A percentile compares a stretch with the other conserved stretches of the same genome.
phyloP scores from a whole-genome alignment of 1,140 invertebrate species.

The Drosophila ananassae region DNA sequence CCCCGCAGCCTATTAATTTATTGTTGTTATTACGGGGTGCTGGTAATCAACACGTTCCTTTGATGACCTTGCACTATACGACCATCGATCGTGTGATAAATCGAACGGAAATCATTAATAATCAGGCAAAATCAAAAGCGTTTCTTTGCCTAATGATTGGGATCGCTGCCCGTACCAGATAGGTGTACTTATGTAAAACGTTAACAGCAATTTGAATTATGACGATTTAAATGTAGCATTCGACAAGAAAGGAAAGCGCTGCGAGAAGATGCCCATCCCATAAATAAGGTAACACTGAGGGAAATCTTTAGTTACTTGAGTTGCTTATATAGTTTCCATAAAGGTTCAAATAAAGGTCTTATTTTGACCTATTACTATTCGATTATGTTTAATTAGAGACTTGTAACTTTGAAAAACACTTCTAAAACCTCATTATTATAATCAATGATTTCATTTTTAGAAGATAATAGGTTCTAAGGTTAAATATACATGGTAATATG shows the following conservation, averaged over 20 bases:
- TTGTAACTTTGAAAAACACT: no score
- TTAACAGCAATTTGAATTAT: slow-evolving; percentile 53
- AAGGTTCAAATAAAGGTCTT: no score
- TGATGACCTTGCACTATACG: slow-evolving; percentile 79
- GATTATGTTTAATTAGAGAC: no score
- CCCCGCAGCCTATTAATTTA: slow-evolving; percentile 70
- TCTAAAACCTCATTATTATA: no score
- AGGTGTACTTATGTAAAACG: slow-evolving; percentile 44
- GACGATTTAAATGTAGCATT: slow-evolving; percentile 58
- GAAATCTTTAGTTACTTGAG: background rate
- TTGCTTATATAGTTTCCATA: no score
- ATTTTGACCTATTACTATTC: background rate
- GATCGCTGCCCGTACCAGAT: slow-evolving; percentile 35
- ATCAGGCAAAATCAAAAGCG: slow-evolving; percentile 67
- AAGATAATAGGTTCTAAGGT: no score
- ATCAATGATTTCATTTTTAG: no score
- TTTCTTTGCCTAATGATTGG: slow-evolving; percentile 70
- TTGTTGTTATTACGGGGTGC: slow-evolving; percentile 77
- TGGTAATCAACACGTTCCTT: slow-evolving; percentile 80
- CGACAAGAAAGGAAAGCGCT: slow-evolving; percentile 29
- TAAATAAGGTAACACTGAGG: slow-evolving; percentile 9
- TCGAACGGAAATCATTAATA: slow-evolving; percentile 82
- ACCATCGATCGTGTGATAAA: slow-evolving; percentile 74
- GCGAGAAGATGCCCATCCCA: slow-evolving; percentile 23
- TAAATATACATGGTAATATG: no score